Percentiles rank a stretch among this genome's conserved stretches.
phyloP scores from a whole-genome alignment of 2,797 vertebrate genomes.

The Mustela erminea region DNA sequence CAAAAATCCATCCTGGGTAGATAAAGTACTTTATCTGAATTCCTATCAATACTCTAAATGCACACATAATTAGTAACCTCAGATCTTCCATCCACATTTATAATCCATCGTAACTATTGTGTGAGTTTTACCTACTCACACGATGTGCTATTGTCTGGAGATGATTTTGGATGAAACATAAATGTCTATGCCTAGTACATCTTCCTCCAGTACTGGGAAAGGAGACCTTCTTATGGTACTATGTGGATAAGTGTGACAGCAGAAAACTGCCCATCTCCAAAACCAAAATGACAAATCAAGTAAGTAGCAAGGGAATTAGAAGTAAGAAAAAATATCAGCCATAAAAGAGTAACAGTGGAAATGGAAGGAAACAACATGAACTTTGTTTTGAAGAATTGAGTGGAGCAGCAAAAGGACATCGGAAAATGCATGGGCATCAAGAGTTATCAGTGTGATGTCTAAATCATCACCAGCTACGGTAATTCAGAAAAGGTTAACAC shows the following conservation, averaged over 20 bases:
- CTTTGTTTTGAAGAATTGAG: background rate
- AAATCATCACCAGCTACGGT: background rate
- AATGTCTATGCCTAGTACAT: background rate
- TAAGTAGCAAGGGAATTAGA: background rate
- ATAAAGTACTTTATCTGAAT: slow-evolving; percentile 37
- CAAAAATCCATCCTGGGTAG: background rate
- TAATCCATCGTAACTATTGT: background rate
- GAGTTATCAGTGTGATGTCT: background rate
- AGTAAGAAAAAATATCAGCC: background rate
- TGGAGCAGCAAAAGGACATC: background rate
- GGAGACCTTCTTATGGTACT: background rate
- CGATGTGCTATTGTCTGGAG: slow-evolving; percentile 18
- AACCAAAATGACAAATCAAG: slow-evolving; percentile 26
- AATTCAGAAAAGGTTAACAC: slow-evolving; percentile 60
- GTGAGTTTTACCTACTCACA: slow-evolving; percentile 28
- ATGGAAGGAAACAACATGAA: background rate
- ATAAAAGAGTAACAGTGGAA: background rate
- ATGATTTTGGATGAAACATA: slow-evolving; percentile 3
- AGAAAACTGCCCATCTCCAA: slow-evolving; percentile 41
- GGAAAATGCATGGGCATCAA: background rate
- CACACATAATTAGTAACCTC: background rate
- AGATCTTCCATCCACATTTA: slow-evolving; percentile 29
- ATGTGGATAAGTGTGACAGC: background rate
- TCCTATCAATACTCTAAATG: slow-evolving; percentile 3
- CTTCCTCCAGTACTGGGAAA: slow-evolving; percentile 35